Base-by-base conservation (phyloP, 2,113 vertebrate species). In the Copsychus sechellarum region DNA sequence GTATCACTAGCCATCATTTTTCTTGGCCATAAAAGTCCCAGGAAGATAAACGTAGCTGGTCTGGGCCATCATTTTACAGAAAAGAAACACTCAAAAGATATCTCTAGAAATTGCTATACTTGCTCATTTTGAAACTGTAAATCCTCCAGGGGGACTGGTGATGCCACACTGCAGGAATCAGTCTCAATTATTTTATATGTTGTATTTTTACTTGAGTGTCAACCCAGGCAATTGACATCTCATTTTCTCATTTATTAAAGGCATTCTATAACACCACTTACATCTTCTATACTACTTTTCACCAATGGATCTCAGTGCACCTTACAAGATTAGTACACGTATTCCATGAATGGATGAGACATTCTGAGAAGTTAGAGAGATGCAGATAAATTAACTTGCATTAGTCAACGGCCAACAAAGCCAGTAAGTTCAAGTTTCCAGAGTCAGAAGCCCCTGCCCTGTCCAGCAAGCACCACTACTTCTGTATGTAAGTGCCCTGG, bases 1-100 rank as follows among this genome's bases (percentile, higher is more conserved):
- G 24, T 86, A 94, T 66, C 47, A 23, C 74, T 66, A 92, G 25
- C 40, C 48, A 88, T 71, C 29, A 87, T 94, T 97, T 92, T 83
- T 65, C 90, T 61, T 60, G 66, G 40, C 51, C 87, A 77, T 76
- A 80, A 87, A 92, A 92, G 40, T 66, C 36, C 23, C 36, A 70
- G 62, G 53, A 88, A 92, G 91, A 88, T 50, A 96, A 84, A 96
- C 2, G 40, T 7, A 47, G 36, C 14, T 56, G 66, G 85, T 56
- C 51, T 85, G 13, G 70, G 74, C 18, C 51, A 87, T 61, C 53
- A 42, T 12, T 64, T 47, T 45, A 74, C 47, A 86, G 67, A 70
- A 77, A 61, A 80, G 42, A 73, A 91, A 62, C 33, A 65, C 19
- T 80, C 33, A 70, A 42, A 86, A 83, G 76, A 38, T 28, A 70